Conservation (phyloP, 2,113 vertebrate species). For the Monarcha castaneiventris region DNA sequence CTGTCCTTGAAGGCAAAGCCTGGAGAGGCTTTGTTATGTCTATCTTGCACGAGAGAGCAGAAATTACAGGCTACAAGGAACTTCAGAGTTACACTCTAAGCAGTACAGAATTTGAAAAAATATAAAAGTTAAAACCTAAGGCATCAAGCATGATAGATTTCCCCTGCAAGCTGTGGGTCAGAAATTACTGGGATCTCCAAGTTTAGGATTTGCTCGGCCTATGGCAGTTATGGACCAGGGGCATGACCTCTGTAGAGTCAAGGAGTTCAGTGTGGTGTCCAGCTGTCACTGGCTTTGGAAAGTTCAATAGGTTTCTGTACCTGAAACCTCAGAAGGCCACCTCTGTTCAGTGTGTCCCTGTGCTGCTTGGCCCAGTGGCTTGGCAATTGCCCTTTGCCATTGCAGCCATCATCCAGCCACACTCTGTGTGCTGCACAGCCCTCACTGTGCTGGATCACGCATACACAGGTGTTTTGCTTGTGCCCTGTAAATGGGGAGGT, state of each 20-base stretch:
- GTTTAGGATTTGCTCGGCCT: not conserved
- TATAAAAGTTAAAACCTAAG: too few species aligned
- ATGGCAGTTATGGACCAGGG: not conserved
- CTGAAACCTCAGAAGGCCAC: not conserved
- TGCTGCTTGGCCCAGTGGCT: not conserved
- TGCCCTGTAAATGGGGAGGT: not conserved
- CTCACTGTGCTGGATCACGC: not conserved
- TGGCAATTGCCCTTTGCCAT: not conserved
- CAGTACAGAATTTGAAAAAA: too few species aligned
- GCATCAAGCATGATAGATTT: not conserved
- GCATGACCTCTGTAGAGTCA: not conserved
- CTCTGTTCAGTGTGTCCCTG: not conserved
- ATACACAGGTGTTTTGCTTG: not conserved
- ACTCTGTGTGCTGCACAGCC: not conserved
- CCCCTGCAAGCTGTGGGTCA: not conserved
- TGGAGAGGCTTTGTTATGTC: too few species aligned
- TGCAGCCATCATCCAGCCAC: not conserved
- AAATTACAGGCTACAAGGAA: too few species aligned
- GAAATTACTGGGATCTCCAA: not conserved
- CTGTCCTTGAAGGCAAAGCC: too few species aligned
- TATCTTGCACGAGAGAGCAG: too few species aligned
- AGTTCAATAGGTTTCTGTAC: not conserved
- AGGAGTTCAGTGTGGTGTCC: not conserved
- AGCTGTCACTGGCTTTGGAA: not conserved
- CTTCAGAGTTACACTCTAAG: too few species aligned